Evolutionary conservation across 2,797 vertebrate genomes (phyloP).

Genomic region (Muscicapa striata): DNA sequence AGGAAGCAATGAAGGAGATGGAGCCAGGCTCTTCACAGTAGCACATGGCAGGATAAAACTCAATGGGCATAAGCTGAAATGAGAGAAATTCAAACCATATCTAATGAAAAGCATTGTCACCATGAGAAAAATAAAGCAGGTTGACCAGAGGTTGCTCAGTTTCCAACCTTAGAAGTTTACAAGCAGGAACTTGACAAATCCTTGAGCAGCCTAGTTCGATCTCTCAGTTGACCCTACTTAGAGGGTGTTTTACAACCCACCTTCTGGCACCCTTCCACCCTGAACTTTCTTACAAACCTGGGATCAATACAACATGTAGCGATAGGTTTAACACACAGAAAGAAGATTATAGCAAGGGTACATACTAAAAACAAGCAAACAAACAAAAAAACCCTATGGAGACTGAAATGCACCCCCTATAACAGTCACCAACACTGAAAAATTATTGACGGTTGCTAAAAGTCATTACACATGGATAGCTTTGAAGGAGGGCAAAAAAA

Average conservation of each 20-base stretch:
- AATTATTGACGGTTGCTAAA: neutral
- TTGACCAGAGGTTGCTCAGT: neutral
- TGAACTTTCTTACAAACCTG: neutral
- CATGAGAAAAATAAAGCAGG: neutral
- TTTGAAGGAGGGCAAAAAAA: neutral
- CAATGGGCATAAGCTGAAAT: neutral
- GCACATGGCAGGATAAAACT: neutral
- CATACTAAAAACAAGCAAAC: neutral
- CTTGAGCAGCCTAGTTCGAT: neutral
- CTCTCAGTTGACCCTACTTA: neutral
- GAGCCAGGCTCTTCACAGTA: neutral
- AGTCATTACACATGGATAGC: neutral
- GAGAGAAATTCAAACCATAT: neutral
- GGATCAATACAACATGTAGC: neutral
- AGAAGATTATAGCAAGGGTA: neutral
- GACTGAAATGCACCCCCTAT: neutral
- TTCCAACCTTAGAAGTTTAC: neutral
- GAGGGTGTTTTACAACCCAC: neutral
- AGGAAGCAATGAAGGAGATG: neutral
- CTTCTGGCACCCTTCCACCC: neutral
- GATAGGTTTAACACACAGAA: neutral
- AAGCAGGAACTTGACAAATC: neutral
- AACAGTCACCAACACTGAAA: neutral
- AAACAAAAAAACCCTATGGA: neutral
- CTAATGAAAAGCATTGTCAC: neutral